Conservation (phyloP, 2,797 vertebrate genomes). For the Microctenopoma steveboyesi region DNA sequence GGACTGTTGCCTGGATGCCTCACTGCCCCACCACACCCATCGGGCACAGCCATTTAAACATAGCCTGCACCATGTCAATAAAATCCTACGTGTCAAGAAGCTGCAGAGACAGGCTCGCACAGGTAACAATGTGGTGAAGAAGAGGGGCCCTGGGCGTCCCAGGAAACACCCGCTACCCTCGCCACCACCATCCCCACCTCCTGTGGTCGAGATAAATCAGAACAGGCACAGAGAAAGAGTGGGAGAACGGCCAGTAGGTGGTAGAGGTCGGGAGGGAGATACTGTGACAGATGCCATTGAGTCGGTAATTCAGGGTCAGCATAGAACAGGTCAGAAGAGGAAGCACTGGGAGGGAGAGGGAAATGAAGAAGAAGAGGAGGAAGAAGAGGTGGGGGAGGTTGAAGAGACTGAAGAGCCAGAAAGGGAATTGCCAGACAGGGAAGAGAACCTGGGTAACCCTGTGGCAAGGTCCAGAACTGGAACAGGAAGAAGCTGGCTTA, state of each 20-base stretch:
- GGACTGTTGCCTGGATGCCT: conserved; percentile 75
- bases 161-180: conserved; percentile 87
- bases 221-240: conserved; percentile 68
- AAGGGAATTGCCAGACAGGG: conserved; percentile 58
- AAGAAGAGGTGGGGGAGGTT: conserved; percentile 67
- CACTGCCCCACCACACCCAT: conserved; percentile 74
- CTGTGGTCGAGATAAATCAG: conserved; percentile 61
- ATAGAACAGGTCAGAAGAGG: conserved; percentile 86
- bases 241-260: conserved; percentile 48
- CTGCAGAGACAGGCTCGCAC: conserved; percentile 96
- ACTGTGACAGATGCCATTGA: conserved; percentile 92
- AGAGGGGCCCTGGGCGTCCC: conserved; percentile 93
- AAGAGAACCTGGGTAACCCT: conserved; percentile 71
- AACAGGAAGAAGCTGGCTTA: conserved; percentile 75
- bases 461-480: conserved; percentile 61
- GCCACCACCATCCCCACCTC: conserved; percentile 76
- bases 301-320: conserved; percentile 92
- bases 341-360: conserved; percentile 82
- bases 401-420: conserved; percentile 67
- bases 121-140: conserved; percentile 95
- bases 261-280: conserved; percentile 75
- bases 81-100: conserved; percentile 98
- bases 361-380: conserved; percentile 77
- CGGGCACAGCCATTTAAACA: conserved; percentile 90
- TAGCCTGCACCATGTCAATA: conserved; percentile 97